Evolutionary conservation across 2,888 invertebrate species (phyloP), one percentile per base, ranked within the genome.

Genomic region (Pristionchus fissidentatus): DNA sequence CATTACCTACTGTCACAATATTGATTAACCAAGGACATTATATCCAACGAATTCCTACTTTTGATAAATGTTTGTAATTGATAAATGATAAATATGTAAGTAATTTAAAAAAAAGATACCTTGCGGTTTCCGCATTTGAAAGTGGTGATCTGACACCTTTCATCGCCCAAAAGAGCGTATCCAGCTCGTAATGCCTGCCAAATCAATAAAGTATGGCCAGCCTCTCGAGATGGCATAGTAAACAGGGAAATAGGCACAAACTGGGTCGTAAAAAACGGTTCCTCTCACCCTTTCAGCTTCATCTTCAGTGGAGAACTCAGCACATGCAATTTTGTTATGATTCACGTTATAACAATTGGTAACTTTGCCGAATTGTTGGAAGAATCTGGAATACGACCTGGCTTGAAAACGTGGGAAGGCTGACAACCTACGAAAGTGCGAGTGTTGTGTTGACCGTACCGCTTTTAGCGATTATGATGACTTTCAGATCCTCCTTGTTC

Each of bases 101-200:
- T n/a, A n/a, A n/a, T 55, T 22, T 22, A 8, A 22, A 4, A 15
- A 55, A 7, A 7, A 13, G 5, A 7, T 70, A 70, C 70, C 43
- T 70, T 70, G 10, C 70, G 70, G 43, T 70, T 43, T 70, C 70
- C 70, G 26, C 41, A 70, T 70, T 70, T 70, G 19, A 70, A 70
- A 1, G 70, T 70, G 1, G 70, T 43, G 26, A 70, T 41, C 38
- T 70, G n/a, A 41, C 70, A 70, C 8, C n/a, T 10, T 41, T 10
- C 35, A 32, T 35, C 62, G 35, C 35, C 1, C 13, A 62, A 4
- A 13, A 55, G 22, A 19, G 2, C 26, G n/a, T 26, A 29, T 3
- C 41, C 3, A 70, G 41, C 22, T 70, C 43, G 38, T 38, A 70
- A 41, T 26, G 70, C 70, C 70, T 70, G 70, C n/a, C n/a, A n/a